These are phyloP conservation scores for Margaritifera margaritifera DNA, from an alignment of 2,888 invertebrate genomes.

Conservation along the genomic window DNA sequence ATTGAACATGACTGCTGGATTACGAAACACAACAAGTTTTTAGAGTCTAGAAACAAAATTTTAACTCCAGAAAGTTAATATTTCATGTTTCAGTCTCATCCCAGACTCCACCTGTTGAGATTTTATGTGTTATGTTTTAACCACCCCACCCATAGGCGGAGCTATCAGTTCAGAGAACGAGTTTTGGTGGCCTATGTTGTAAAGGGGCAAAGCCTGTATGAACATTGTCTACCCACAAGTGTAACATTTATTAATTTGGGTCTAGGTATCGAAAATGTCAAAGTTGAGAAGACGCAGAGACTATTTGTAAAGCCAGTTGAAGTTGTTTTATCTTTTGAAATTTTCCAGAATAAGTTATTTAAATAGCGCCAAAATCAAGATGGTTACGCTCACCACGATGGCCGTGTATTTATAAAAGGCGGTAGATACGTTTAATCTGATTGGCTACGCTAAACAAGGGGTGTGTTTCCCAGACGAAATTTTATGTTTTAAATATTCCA, in stretches of 20 bases:
- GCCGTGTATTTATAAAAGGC: too few relatives aligned
- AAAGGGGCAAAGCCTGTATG: background rate
- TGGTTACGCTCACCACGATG: too few relatives aligned
- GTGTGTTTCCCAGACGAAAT: too few relatives aligned
- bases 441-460: too few relatives aligned
- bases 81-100: conserved; percentile 6
- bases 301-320: too few relatives aligned
- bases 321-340: too few relatives aligned
- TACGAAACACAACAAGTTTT: conserved; percentile 5
- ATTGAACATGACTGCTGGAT: conserved; percentile 9
- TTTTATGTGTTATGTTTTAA: background rate
- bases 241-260: conserved; percentile 2
- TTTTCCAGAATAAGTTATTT: too few relatives aligned
- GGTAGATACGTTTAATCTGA: too few relatives aligned
- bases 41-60: conserved; percentile 11
- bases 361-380: too few relatives aligned
- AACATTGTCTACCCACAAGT: conserved; percentile 17
- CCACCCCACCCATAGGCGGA: conserved; percentile 17
- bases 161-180: conserved; percentile 15
- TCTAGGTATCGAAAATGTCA: conserved; percentile 19
- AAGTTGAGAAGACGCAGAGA: conserved; percentile 18
- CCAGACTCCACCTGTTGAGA: conserved; percentile 16
- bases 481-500: too few relatives aligned
- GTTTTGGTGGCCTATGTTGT: background rate
- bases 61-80: conserved; percentile 19